phyloP scores from a whole-genome alignment of 30 jellyfish, hydroid and myxozoan species.

The Nemopilema nomurai region DNA sequence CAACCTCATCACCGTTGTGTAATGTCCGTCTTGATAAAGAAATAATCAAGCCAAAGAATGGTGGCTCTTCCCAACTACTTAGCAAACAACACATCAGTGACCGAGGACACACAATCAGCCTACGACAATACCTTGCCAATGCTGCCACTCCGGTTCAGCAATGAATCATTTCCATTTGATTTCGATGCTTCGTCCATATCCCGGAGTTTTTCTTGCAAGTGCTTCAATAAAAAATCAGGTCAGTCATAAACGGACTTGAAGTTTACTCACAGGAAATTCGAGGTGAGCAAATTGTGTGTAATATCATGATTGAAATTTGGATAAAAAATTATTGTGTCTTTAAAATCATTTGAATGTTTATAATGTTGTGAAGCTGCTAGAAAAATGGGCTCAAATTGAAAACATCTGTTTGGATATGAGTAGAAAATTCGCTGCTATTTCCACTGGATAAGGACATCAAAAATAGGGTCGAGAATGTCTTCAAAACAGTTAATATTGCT shows the following conservation, averaged over 20 bases:
- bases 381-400: too few relatives aligned
- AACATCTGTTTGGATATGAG: too few relatives aligned
- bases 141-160: constrained; percentile 56
- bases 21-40: neutral
- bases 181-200: constrained; percentile 48
- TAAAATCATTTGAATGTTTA: too few relatives aligned
- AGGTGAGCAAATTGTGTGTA: neutral
- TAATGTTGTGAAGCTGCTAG: too few relatives aligned
- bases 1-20: neutral
- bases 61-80: neutral
- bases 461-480: too few relatives aligned
- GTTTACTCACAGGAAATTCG: neutral
- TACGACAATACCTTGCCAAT: constrained; percentile 59
- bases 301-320: too few relatives aligned
- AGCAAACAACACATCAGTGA: neutral
- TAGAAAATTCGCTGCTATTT: too few relatives aligned
- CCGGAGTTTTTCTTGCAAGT: constrained; percentile 60
- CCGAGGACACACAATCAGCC: too few relatives aligned
- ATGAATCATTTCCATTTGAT: constrained; percentile 49
- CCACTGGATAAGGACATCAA: too few relatives aligned
- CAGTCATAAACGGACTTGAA: neutral
- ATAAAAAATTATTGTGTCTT: too few relatives aligned
- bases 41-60: neutral
- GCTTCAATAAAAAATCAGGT: constrained; percentile 27
- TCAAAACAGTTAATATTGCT: too few relatives aligned